Base-by-base conservation (phyloP, 2,797 vertebrate species). In the Miichthys miiuy region DNA sequence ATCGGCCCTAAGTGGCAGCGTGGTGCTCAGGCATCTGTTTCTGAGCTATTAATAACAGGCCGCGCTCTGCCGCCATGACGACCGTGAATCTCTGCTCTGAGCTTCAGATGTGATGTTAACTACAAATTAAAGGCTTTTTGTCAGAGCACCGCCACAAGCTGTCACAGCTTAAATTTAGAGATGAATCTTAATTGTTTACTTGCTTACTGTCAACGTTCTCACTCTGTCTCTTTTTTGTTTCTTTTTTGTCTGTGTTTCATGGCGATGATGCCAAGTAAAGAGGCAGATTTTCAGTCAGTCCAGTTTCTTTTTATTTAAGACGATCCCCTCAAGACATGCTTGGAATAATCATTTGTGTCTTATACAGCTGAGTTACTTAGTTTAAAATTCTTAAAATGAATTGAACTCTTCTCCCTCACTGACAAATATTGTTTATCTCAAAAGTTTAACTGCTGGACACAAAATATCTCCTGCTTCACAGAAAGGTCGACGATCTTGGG, bases 21-120 rank as follows among this genome's bases (percentile, higher is more conserved):
- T 38, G 86, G 77, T 67, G 69, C 75, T 77, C 76, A 71, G 92
- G 88, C 93, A 93, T 95, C 92, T 95, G 93, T 88, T 92, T 87
- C 55, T 68, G 27, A 52, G 77, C 84, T 94, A 95, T 93, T 93
- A 90, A 91, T 93, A 94, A 64, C 70, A 50, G 4, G 67, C 72
- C 20, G 50, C 54, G 58, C 63, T 80, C 68, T 75, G 72, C 76
- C 70, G 89, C 91, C 88, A 92, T 89, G 87, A 79, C 50, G 38
- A 91, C 87, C 48, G 56, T 47, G 69, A 72, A 70, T 85, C 75
- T 79, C 73, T 81, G 75, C 79, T 68, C 69, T 17, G 21, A 70
- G 64, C 66, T 78, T 85, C 71, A 68, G 68, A 77, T 65, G 72
- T 75, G 66, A 82, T 41, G 74, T 75, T 78, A 75, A 66, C 74